Evolutionary conservation across 37 sponge, comb jelly and placozoan genomes (phyloP).

Genomic region (Cladorhizidae sp.): DNA sequence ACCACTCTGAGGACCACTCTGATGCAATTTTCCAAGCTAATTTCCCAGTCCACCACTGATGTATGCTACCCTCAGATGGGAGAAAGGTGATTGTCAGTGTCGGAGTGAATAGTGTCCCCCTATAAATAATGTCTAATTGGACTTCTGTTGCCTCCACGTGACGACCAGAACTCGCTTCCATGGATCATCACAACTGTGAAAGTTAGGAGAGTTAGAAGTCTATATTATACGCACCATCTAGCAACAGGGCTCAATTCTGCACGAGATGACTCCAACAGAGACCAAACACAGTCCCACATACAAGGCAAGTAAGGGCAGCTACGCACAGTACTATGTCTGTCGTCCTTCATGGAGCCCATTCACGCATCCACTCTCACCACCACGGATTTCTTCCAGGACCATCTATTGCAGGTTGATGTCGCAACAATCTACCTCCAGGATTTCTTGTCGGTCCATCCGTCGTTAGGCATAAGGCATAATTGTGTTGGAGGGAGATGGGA

Average conservation of each 20-base stretch:
- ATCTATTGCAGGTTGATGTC: slow-evolving; percentile 86
- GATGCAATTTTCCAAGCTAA: too few species aligned
- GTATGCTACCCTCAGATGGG: too few species aligned
- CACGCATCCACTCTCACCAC: slow-evolving; percentile 90
- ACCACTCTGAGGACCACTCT: too few species aligned
- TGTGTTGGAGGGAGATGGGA: slow-evolving; percentile 81
- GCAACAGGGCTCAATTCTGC: slow-evolving; percentile 93
- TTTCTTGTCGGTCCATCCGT: slow-evolving; percentile 84
- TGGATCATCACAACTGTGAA: too few species aligned
- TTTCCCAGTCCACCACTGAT: too few species aligned
- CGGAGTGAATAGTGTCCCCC: too few species aligned
- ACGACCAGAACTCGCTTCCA: too few species aligned
- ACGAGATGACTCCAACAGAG: slow-evolving; percentile 49
- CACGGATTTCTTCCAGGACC: slow-evolving; percentile 95
- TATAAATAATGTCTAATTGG: too few species aligned
- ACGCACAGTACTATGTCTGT: slow-evolving; percentile 92
- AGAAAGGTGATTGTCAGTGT: slow-evolving; percentile 87
- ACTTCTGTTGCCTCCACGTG: too few species aligned
- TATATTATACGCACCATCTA: slow-evolving; percentile 27
- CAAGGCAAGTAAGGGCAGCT: slow-evolving; percentile 83
- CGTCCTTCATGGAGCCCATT: slow-evolving; percentile 81
- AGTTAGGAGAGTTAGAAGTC: too few species aligned
- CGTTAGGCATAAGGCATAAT: slow-evolving; percentile 64
- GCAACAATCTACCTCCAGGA: slow-evolving; percentile 9
- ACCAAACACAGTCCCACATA: slow-evolving; percentile 73